phyloP scores from a whole-genome alignment of 2,113 vertebrate genomes.

The Taxidea taxus region DNA sequence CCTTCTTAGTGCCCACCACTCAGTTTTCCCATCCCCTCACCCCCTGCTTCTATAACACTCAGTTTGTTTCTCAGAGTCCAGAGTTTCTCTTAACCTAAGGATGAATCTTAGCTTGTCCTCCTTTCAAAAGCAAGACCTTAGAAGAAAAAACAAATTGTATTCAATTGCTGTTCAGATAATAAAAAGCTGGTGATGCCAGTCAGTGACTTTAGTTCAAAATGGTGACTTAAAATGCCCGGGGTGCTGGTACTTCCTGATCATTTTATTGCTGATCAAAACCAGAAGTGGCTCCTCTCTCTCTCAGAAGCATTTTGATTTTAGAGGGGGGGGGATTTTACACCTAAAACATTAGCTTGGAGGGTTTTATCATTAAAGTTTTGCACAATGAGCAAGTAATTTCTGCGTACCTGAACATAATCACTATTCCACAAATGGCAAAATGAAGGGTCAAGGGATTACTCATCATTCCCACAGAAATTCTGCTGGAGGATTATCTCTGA shows the following conservation, averaged over 20 bases:
- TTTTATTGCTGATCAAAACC: background rate
- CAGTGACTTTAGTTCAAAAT: background rate
- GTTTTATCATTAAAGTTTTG: background rate
- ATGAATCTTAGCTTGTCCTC: background rate
- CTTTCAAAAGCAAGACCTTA: background rate
- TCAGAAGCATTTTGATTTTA: background rate
- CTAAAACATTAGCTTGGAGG: background rate
- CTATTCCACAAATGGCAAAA: background rate
- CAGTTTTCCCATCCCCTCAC: too few relatives aligned
- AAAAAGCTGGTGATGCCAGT: background rate
- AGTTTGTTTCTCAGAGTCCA: too few relatives aligned
- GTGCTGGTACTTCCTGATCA: background rate
- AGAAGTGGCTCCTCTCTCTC: background rate
- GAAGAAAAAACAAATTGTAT: background rate
- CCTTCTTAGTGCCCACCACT: too few relatives aligned
- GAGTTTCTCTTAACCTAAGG: slow-evolving; percentile 27
- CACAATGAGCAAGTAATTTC: background rate
- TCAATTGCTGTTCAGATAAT: background rate
- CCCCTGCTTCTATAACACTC: too few relatives aligned
- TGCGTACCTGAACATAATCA: background rate
- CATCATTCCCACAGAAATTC: background rate
- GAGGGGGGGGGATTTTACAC: background rate
- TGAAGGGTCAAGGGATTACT: background rate
- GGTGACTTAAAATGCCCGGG: background rate
- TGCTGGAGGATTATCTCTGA: background rate